A percentile compares a stretch with the other conserved stretches of the same genome.
These are phyloP conservation scores for Seira musarum DNA, from an alignment of 2,888 invertebrate genomes.

Conservation along the genomic window DNA sequence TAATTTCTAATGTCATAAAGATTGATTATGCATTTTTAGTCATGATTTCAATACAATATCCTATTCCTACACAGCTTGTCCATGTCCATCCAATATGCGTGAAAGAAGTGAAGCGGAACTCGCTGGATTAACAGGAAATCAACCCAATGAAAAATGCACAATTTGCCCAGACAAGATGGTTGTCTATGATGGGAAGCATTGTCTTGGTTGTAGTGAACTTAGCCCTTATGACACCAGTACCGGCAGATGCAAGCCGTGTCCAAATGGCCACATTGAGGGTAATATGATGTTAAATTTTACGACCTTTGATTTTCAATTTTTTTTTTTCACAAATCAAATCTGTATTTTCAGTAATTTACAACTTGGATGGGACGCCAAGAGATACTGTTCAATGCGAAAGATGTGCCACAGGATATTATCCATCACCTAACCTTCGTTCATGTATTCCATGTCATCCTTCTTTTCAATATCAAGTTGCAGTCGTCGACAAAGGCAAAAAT, in stretches of 20 bases:
- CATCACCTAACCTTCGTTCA: conserved; percentile 71
- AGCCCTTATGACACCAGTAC: conserved; percentile 53
- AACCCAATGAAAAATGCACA: conserved; percentile 46
- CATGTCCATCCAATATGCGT: conserved; percentile 42
- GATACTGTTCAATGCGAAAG: conserved; percentile 71
- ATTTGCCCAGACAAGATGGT: conserved; percentile 53
- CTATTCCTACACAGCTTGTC: conserved; percentile 49
- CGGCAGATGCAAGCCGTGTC: conserved; percentile 63
- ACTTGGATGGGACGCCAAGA: conserved; percentile 50
- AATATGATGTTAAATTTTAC: too few relatives aligned
- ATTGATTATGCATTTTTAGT: not conserved
- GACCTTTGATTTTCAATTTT: too few relatives aligned
- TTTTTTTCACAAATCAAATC: not conserved
- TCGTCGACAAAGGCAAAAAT: conserved; percentile 8
- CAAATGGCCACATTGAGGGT: conserved; percentile 63
- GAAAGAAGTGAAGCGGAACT: conserved; percentile 12
- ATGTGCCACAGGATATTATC: conserved; percentile 73
- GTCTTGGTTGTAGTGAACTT: conserved; percentile 52
- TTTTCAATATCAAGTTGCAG: conserved; percentile 43
- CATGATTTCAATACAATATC: conserved; percentile 25
- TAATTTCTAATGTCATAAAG: conserved; percentile 30
- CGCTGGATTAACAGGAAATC: not conserved
- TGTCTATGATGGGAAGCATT: conserved; percentile 56
- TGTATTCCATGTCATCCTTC: conserved; percentile 72
- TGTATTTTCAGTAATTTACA: conserved; percentile 36